Evolutionary conservation across 2,797 vertebrate species (phyloP).

Genomic region (Leptatherina wallacei): DNA sequence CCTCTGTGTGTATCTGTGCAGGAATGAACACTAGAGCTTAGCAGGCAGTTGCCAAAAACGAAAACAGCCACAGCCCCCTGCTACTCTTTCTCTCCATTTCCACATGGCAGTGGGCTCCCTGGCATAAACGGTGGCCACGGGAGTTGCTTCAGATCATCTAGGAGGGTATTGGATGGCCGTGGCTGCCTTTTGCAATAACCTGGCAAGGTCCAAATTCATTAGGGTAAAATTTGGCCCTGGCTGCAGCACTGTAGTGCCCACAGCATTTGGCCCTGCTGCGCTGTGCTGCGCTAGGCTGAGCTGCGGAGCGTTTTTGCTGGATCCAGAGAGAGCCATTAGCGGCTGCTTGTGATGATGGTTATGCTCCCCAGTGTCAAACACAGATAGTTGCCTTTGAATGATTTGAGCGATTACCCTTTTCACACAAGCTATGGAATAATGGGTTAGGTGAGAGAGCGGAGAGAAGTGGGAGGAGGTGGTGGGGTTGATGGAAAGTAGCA

Average conservation of each 20-base stretch:
- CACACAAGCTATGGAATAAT: conserved; percentile 73
- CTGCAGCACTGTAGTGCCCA: conserved; percentile 76
- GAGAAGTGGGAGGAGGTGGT: conserved; percentile 11
- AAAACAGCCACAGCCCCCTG: conserved; percentile 61
- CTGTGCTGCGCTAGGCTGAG: conserved; percentile 64
- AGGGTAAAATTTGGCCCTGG: conserved; percentile 82
- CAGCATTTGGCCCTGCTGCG: conserved; percentile 80
- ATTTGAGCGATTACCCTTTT: conserved; percentile 80
- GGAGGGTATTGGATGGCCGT: conserved; percentile 79
- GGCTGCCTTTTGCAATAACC: conserved; percentile 81
- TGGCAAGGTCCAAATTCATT: conserved; percentile 84
- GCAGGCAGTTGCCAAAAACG: conserved; percentile 71
- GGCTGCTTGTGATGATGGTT: conserved; percentile 82
- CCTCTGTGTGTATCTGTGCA: conserved; percentile 45
- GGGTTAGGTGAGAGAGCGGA: conserved; percentile 61
- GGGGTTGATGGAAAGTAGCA: conserved; percentile 20
- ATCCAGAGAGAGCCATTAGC: conserved; percentile 83
- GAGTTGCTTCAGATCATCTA: conserved; percentile 84
- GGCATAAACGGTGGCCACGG: conserved; percentile 75
- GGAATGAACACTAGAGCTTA: conserved; percentile 72
- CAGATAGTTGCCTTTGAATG: conserved; percentile 83
- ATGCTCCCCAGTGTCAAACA: conserved; percentile 79
- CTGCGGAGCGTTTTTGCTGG: conserved; percentile 71
- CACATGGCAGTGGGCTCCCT: conserved; percentile 78
- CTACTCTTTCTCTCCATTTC: conserved; percentile 53